Conservation (phyloP, 1,140 invertebrate species). For the Sarcophaga peregrina region DNA sequence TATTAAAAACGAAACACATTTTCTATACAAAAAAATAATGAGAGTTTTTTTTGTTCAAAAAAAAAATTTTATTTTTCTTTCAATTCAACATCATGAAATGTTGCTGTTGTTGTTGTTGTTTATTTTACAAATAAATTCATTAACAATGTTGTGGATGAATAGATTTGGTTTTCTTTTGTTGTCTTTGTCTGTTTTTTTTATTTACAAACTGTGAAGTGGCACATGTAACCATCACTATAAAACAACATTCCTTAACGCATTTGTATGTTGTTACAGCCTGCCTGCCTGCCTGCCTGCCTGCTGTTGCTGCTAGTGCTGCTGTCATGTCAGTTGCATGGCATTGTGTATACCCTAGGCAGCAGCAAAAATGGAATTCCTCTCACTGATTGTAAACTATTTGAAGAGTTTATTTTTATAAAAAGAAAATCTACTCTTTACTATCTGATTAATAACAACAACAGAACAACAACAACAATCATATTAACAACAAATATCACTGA, state of each 20-base stretch:
- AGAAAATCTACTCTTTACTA: neutral
- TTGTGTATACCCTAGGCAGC: neutral
- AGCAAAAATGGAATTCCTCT: neutral
- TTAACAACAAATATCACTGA: neutral
- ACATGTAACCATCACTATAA: slow-evolving; percentile 19
- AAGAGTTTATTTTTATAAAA: too few species aligned
- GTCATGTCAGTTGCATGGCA: neutral
- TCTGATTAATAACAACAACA: neutral
- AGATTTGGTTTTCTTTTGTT: too few species aligned
- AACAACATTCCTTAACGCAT: slow-evolving; percentile 26
- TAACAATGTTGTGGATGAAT: neutral
- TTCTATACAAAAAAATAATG: too few species aligned
- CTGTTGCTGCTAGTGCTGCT: neutral
- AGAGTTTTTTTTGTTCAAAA: too few species aligned
- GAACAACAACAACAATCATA: neutral
- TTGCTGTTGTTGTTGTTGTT: neutral
- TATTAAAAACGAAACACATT: neutral
- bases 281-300: neutral
- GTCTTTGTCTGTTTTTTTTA: neutral
- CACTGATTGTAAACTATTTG: too few species aligned
- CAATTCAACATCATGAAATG: neutral
- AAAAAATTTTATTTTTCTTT: too few species aligned
- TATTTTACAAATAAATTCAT: slow-evolving; percentile 20
- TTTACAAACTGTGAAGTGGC: slow-evolving; percentile 5
- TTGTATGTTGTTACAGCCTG: neutral